Base-by-base conservation (phyloP, 2,888 invertebrate genomes). In the Hofmannophila pseudospretella region DNA sequence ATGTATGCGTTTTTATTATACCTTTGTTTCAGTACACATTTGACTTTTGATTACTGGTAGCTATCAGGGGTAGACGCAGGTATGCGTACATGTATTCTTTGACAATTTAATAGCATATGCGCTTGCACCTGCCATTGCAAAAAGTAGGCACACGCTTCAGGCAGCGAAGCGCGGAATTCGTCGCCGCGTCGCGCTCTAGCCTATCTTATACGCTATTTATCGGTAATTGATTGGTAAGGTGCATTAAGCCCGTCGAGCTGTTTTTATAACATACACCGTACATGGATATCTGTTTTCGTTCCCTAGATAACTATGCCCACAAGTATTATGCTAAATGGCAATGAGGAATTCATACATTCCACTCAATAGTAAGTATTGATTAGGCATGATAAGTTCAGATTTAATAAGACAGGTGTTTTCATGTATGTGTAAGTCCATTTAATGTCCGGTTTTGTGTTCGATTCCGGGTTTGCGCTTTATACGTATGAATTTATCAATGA, bases 101-200 rank as follows among this genome's bases (percentile, higher is more conserved):
- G 86, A 85, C 82, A 86, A 84, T 85, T 84, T 85, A 85, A 86
- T 82, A 82, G 82, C 86, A 84, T 81, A 84, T 84, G 82, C 69
- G 63, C 65, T 51, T 60, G 71, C 85, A 86, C 85, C 85, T 86
- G 85, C 81, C 73, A 44, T 50, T 79, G 81, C 84, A 86, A 86
- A 86, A 86, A 86, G 76, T 76, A 76, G 72, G 71, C 70, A 68
- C 82, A 80, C 77, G 85, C 84, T 82, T 77, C 77, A 72, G 78
- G 78, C 81, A 67, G 64, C 57, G 77, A 69, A 74, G 82, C 74
- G 77, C 67, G 78, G 84, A 80, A 84, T 84, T 82, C 81, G 80
- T 80, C 82, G 79, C 76, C 70, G 67, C 69, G 56, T 66, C 66
- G 58, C 67, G 67, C 61, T 69, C 67, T 77, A 62, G 77, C 65